phyloP scores from a whole-genome alignment of 1,140 invertebrate species.

The Drosophila eugracilis region DNA sequence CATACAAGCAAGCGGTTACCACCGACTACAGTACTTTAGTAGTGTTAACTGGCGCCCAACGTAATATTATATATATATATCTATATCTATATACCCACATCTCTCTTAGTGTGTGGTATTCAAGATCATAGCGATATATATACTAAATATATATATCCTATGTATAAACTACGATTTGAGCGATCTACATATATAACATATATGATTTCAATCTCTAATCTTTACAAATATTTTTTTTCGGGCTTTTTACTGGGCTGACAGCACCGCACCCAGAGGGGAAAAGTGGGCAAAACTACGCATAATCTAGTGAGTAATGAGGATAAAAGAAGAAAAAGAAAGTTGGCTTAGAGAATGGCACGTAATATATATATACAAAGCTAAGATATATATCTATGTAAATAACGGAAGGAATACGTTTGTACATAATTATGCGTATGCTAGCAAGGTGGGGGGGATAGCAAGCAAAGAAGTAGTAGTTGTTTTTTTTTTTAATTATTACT shows the following conservation, averaged over 20 bases:
- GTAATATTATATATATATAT: neutral
- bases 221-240: slow-evolving; percentile 6
- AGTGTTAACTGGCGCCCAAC: slow-evolving; percentile 42
- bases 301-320: slow-evolving; percentile 59
- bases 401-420: slow-evolving; percentile 36
- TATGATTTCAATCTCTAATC: neutral
- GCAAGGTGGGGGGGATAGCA: neutral
- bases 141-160: neutral
- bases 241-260: slow-evolving; percentile 30
- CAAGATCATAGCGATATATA: neutral
- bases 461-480: neutral
- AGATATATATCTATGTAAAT: slow-evolving; percentile 55
- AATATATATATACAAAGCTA: slow-evolving; percentile 12
- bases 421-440: slow-evolving; percentile 46
- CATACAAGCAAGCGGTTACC: slow-evolving; percentile 60
- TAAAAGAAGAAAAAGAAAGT: neutral
- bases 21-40: slow-evolving; percentile 67
- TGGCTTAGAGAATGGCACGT: neutral
- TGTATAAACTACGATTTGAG: neutral
- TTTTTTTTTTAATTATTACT: slow-evolving; percentile 25
- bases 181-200: too few species aligned
- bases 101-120: slow-evolving; percentile 3
- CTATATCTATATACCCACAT: neutral
- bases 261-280: slow-evolving; percentile 48
- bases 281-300: slow-evolving; percentile 79